A percentile compares a stretch with the other conserved stretches of the same genome.
Conservation (phyloP, 2,888 invertebrate genomes). For the Andrena trimmerana region DNA sequence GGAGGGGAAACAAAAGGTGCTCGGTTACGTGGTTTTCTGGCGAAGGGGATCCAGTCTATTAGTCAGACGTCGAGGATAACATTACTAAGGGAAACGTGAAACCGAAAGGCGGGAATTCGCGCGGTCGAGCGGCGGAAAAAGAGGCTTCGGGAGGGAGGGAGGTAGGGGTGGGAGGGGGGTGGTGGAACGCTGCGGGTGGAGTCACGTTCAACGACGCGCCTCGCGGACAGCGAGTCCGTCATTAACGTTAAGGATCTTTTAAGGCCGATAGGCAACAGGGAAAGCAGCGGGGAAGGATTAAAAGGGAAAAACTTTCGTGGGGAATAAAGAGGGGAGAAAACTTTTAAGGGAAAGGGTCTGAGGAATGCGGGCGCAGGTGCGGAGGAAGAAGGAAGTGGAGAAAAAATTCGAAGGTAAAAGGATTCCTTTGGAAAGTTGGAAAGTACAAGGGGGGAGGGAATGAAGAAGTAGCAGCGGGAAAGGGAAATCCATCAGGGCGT, state of each 20-base stretch:
- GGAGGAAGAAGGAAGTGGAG: background rate
- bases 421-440: too few relatives aligned
- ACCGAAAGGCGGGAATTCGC: constrained; percentile 29
- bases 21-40: constrained; percentile 39
- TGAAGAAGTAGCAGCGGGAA: too few relatives aligned
- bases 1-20: background rate
- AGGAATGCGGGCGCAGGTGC: background rate
- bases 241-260: constrained; percentile 12
- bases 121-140: constrained; percentile 5
- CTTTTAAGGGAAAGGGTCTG: background rate
- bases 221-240: constrained; percentile 9
- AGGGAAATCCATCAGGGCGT: too few relatives aligned
- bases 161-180: too few relatives aligned
- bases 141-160: background rate
- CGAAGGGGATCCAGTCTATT: constrained; percentile 34
- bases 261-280: background rate
- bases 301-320: too few relatives aligned
- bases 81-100: constrained; percentile 46
- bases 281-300: background rate
- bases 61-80: constrained; percentile 30
- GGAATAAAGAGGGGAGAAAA: too few relatives aligned
- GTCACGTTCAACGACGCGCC: constrained; percentile 42
- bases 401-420: background rate
- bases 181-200: background rate
- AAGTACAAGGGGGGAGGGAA: too few relatives aligned